Base-by-base conservation (phyloP, 2,888 invertebrate genomes). In the Lepidochrysops patricia region DNA sequence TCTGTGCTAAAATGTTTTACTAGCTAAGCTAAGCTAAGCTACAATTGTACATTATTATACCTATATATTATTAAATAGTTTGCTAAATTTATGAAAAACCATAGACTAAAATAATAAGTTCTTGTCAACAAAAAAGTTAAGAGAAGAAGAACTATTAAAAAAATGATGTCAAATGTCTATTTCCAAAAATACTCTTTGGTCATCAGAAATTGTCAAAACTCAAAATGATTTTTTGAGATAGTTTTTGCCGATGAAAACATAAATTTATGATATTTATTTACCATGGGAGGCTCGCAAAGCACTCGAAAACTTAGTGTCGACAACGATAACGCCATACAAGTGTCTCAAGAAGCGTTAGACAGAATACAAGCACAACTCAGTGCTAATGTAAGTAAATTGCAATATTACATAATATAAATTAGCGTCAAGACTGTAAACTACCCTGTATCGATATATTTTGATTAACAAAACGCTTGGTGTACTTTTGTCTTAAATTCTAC, bases 241-340 rank as follows among this genome's bases (percentile, higher is more conserved):
- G 75, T 74, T 77, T 78, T 82, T 77, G 77, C 81, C 80, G 80
- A 84, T 73, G 75, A 76, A 77, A 73, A 74, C 78, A 77, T 72
- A 69, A 72, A 74, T 71, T 67, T 67, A 67, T 68, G 67, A 64
- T 73, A 69, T 80, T 82, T 80, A 76, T 71, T 70, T 76, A 86
- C 77, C 69, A 92, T 92, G 92, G 92, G 92, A 76, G 90, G 86
- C 70, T 84, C 87, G 64, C 84, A 91, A 73, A 92, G 91, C 75
- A 88, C 91, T 65, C 75, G 89, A 64, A 88, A 88, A 80, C 70
- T 89, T 67, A 84, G 82, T 71, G 86, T 89, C 63, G 88, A 89
- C 60, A 89, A 89, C 68, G 89, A 89, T 70, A 88, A 88, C 75
- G 74, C 86, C 65, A 87, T 89, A 67, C 87, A 88, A 77, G 85